Conservation (phyloP, 2,797 vertebrate genomes). For the Galagoides demidoff region DNA sequence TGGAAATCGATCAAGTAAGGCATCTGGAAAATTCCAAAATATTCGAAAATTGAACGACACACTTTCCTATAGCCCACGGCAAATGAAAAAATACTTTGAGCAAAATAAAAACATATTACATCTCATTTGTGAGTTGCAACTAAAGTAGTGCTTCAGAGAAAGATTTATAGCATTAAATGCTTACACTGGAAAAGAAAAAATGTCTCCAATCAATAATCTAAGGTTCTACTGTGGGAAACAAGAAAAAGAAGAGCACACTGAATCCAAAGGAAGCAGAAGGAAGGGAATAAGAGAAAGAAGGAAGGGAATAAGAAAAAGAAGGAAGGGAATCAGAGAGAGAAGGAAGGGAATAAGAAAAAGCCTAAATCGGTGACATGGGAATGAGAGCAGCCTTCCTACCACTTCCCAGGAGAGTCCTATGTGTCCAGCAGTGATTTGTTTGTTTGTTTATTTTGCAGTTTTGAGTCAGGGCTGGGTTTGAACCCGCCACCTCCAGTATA, state of each 20-base stretch:
- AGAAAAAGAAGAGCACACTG: neutral
- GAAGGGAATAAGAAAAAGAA: neutral
- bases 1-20: neutral
- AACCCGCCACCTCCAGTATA: too few species aligned
- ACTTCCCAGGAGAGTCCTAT: neutral
- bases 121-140: neutral
- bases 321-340: neutral
- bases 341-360: neutral
- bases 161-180: neutral
- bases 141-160: neutral
- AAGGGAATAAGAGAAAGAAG: slow-evolving; percentile 11
- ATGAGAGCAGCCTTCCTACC: neutral
- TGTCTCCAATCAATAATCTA: neutral
- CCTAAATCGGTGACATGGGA: neutral
- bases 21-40: neutral
- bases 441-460: too few species aligned
- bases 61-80: neutral
- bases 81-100: neutral
- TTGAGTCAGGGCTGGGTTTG: too few species aligned
- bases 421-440: too few species aligned
- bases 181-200: neutral
- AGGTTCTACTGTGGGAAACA: neutral
- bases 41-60: neutral
- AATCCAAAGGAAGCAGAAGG: neutral
- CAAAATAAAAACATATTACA: slow-evolving; percentile 17